These are phyloP conservation scores for Poeciliopsis retropinna DNA, from an alignment of 2,113 vertebrate species.

Conservation along the genomic window DNA sequence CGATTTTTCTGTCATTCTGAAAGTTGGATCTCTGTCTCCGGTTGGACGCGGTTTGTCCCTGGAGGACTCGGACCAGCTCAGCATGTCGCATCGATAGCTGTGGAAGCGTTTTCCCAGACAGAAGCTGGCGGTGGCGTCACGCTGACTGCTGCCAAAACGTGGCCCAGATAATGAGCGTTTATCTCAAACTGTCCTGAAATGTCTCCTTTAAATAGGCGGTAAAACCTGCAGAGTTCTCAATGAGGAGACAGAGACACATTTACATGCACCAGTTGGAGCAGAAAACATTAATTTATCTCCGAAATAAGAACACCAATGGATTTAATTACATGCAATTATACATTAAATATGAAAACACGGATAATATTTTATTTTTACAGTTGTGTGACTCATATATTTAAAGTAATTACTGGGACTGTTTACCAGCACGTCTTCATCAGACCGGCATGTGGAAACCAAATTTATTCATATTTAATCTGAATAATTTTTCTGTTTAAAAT, in stretches of 20 bases:
- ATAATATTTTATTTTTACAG: background rate
- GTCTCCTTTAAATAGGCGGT: background rate
- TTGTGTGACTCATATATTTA: background rate
- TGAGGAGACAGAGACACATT: background rate
- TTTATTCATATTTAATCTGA: background rate
- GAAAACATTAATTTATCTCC: background rate
- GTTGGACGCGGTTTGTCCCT: background rate
- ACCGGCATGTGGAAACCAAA: background rate
- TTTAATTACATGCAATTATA: background rate
- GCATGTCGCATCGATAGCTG: background rate
- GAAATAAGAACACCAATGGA: background rate
- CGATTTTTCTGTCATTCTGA: background rate
- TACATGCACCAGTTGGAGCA: background rate
- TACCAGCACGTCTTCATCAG: background rate
- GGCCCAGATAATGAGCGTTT: slow-evolving; percentile 24
- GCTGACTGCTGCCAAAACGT: slow-evolving; percentile 17
- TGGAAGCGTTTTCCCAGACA: background rate
- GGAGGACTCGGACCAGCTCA: slow-evolving; percentile 2
- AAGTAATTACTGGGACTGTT: background rate
- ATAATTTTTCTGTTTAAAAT: background rate
- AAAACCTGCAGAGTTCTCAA: background rate
- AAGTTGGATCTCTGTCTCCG: background rate
- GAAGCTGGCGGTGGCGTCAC: slow-evolving; percentile 12
- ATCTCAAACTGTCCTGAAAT: slow-evolving; percentile 6
- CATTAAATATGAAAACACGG: background rate